Evolutionary conservation across 1,140 invertebrate species (phyloP), one percentile per base, ranked within the genome.

Genomic region (Orchestia grillus): DNA sequence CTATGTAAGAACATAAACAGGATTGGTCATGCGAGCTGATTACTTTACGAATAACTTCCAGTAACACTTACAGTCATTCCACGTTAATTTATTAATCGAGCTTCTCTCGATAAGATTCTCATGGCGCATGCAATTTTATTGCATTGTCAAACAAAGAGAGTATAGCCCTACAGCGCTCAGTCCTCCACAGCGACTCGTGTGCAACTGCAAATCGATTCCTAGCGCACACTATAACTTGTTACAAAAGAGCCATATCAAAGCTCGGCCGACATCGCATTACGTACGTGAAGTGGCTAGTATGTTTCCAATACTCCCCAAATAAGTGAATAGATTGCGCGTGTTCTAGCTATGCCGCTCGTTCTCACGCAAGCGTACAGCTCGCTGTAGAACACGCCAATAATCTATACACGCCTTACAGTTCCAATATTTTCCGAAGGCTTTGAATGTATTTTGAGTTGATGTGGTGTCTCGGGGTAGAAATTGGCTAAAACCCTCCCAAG

Each of bases 191-290:
- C 11, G 28, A 28, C 28, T 23, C 36, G 62, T 3, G 62, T 28
- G 28, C 62, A 36, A 77, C 11, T 36, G 62, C 28, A 23, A 77
- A 77, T 77, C 62, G 62, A 77, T 77, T 77, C 28, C 11, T 28
- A 8, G 11, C 28, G 28, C 62, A 77, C 62, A 28, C 62, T 77
- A 36, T 77, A 77, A 77, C 11, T 77, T 77, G 62, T 77, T 77
- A 77, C 62, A 77, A 77, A 77, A 77, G 62, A 77, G 62, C 62
- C 62, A 77, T 77, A 77, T 77, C 62, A 77, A 77, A 77, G 62
- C 62, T 77, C 62, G 19, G 62, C 62, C 62, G 62, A 77, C 62
- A 77, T 36, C 28, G 62, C 62, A 77, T 77, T 77, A 77, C 62
- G 62, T 77, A 77, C 62, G 62, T 77, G 62, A 77, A 77, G 62